These are phyloP conservation scores for Chionoecetes opilio DNA, from an alignment of 1,140 invertebrate genomes.

Conservation along the genomic window DNA sequence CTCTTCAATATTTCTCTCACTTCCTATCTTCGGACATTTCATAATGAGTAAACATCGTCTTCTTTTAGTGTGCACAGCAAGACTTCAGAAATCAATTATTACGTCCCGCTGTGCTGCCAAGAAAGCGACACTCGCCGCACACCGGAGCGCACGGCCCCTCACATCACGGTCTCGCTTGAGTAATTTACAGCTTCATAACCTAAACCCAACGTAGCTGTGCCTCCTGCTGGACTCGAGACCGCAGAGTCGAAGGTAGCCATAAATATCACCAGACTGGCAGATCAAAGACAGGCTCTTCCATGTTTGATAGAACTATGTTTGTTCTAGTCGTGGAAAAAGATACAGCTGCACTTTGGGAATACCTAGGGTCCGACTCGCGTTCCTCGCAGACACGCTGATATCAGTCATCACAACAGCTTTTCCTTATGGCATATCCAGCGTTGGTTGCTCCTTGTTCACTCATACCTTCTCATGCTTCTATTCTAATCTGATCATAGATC, in stretches of 20 bases:
- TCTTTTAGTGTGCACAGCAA: neutral
- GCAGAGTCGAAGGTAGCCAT: neutral
- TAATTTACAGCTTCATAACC: conserved; percentile 20
- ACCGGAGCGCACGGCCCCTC: neutral
- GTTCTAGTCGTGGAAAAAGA: neutral
- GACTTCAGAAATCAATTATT: conserved; percentile 21
- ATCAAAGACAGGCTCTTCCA: neutral
- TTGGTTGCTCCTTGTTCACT: neutral
- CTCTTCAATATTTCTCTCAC: neutral
- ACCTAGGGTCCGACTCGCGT: neutral
- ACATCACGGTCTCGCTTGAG: neutral
- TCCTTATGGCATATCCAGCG: neutral
- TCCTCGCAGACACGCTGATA: neutral
- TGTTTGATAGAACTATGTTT: neutral
- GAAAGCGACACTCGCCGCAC: neutral
- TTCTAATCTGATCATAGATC: neutral
- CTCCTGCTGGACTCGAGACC: neutral
- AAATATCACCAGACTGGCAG: neutral
- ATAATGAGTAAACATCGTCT: neutral
- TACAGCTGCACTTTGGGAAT: neutral
- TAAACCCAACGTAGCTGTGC: neutral
- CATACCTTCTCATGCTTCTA: neutral
- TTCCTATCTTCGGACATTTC: neutral
- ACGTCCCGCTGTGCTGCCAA: neutral
- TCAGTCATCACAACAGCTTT: neutral